These are phyloP conservation scores for Bombus picipes DNA, from an alignment of 1,140 invertebrate genomes.

Conservation along the genomic window DNA sequence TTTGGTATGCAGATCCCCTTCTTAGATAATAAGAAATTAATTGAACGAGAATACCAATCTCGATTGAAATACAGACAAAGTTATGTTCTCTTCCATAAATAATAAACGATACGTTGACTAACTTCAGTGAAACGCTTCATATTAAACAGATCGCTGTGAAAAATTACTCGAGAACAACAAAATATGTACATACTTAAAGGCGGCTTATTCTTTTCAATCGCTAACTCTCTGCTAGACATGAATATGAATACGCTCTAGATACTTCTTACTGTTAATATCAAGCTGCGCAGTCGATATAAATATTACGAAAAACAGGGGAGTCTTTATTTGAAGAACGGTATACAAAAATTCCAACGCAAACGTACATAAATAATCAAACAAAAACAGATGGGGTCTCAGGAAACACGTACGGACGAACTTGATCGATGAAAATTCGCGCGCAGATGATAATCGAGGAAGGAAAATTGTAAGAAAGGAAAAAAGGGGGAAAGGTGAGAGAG, in stretches of 20 bases:
- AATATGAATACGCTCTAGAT: background rate
- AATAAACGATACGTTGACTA: background rate
- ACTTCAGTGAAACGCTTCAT: background rate
- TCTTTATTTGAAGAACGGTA: background rate
- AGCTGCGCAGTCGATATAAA: background rate
- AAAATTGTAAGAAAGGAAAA: conserved; percentile 61
- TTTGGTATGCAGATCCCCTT: background rate
- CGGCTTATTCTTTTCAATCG: background rate
- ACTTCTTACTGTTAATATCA: background rate
- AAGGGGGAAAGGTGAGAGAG: conserved; percentile 51
- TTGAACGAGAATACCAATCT: background rate
- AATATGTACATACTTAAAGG: background rate
- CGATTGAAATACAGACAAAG: background rate
- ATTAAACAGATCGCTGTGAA: background rate
- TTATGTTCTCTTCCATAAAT: background rate
- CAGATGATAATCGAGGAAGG: conserved; percentile 57
- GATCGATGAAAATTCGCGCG: conserved; percentile 49
- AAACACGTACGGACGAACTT: background rate
- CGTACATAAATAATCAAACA: background rate
- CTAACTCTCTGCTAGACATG: background rate
- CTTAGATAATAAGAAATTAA: background rate
- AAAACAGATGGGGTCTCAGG: background rate
- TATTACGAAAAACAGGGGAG: background rate
- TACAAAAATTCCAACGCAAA: background rate
- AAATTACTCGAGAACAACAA: background rate